phyloP scores from a whole-genome alignment of 2,797 vertebrate genomes.

The Myotis myotis region DNA sequence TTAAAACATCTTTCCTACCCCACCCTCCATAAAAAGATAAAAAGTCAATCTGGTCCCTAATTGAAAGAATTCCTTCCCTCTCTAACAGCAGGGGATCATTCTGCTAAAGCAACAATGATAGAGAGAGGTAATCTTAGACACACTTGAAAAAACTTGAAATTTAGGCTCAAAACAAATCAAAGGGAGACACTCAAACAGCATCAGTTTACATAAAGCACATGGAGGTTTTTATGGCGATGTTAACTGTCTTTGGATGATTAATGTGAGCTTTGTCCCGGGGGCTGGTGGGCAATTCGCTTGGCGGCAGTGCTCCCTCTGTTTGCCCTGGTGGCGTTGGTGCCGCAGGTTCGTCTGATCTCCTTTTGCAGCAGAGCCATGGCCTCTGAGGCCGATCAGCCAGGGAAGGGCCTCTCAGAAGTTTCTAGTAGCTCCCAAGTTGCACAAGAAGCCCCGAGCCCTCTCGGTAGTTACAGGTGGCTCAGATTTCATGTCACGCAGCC shows the following conservation, averaged over 20 bases:
- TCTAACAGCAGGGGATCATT: not conserved
- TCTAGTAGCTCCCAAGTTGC: conserved; percentile 63
- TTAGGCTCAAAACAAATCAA: conserved; percentile 67
- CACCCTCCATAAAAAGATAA: not conserved
- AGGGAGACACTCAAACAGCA: conserved; percentile 59
- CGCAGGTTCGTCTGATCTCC: conserved; percentile 75
- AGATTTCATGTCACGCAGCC: conserved; percentile 84
- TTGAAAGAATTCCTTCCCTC: not conserved
- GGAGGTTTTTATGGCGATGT: conserved; percentile 65
- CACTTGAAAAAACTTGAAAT: conserved; percentile 60
- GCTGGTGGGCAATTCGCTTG: conserved; percentile 65
- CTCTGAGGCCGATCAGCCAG: conserved; percentile 73
- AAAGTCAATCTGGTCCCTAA: not conserved
- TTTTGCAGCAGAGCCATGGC: conserved; percentile 76
- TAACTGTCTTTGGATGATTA: conserved; percentile 76
- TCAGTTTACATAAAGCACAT: conserved; percentile 61
- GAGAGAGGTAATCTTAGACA: not conserved
- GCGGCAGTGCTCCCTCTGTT: conserved; percentile 75
- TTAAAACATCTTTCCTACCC: not conserved
- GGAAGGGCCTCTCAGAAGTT: conserved; percentile 79
- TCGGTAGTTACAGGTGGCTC: conserved; percentile 72
- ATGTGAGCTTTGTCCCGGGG: conserved; percentile 74
- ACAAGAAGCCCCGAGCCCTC: conserved; percentile 65
- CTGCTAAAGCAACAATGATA: not conserved
- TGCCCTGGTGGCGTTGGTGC: conserved; percentile 72